Conservation (phyloP, 2,113 vertebrate genomes). For the Psittacula cyanocephala region DNA sequence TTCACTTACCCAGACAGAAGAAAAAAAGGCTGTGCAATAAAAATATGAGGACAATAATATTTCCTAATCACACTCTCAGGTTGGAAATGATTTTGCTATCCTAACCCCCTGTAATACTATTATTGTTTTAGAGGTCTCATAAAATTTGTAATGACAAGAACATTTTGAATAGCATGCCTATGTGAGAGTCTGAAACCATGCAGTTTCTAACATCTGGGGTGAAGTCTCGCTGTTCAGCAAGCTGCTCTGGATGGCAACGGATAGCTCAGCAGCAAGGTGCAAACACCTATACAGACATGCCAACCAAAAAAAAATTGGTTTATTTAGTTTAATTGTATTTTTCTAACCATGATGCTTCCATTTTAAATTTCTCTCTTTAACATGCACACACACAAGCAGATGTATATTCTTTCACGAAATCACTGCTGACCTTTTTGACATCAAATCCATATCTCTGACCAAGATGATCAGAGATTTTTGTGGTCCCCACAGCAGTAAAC, state of each 20-base stretch:
- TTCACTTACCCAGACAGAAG: neutral
- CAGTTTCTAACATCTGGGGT: constrained; percentile 1
- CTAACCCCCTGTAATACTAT: neutral
- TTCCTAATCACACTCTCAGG: neutral
- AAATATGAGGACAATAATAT: neutral
- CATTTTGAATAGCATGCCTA: neutral
- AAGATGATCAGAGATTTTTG: neutral
- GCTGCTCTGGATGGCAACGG: neutral
- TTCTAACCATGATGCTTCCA: neutral
- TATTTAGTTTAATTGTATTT: neutral
- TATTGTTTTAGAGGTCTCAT: neutral
- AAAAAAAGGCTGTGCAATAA: neutral
- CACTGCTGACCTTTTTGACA: neutral
- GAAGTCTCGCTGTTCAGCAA: constrained; percentile 2
- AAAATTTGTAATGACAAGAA: neutral
- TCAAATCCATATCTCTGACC: neutral
- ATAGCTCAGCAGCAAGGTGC: neutral
- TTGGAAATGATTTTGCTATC: neutral
- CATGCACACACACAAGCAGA: neutral
- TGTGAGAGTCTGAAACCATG: neutral
- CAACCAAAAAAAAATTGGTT: neutral
- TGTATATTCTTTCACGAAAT: neutral
- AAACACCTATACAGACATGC: neutral
- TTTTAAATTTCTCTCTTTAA: neutral
- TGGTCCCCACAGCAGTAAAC: neutral